phyloP scores from a whole-genome alignment of 2,113 vertebrate species.

The Albula glossodonta region DNA sequence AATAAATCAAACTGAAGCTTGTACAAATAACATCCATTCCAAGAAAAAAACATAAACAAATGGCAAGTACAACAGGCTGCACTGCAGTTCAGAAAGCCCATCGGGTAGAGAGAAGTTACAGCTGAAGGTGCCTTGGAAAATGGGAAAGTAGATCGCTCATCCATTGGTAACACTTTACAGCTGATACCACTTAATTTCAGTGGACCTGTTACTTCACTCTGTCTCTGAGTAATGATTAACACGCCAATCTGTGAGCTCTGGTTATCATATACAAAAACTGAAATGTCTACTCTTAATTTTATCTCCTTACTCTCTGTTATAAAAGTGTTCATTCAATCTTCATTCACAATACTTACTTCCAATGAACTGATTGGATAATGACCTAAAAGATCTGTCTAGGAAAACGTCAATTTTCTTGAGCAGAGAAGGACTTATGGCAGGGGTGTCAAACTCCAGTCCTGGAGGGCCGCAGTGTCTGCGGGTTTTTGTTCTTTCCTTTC shows the following conservation, averaged over 20 bases:
- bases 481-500: too few relatives aligned
- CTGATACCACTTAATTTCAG: not conserved
- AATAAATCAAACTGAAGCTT: not conserved
- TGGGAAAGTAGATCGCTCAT: not conserved
- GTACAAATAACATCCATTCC: not conserved
- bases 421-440: not conserved
- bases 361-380: slow-evolving; percentile 58
- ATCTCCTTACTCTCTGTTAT: not conserved
- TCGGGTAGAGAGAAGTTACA: not conserved
- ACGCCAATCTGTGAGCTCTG: too few relatives aligned
- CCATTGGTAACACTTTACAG: not conserved
- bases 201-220: not conserved
- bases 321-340: slow-evolving; percentile 29
- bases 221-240: too few relatives aligned
- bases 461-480: too few relatives aligned
- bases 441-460: too few relatives aligned
- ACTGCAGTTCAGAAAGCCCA: not conserved
- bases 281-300: too few relatives aligned
- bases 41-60: not conserved
- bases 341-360: slow-evolving; percentile 59
- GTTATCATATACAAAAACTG: too few relatives aligned
- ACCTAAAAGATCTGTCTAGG: slow-evolving; percentile 50
- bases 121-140: not conserved
- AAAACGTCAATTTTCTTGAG: not conserved
- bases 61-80: not conserved